A percentile compares a stretch with the other conserved stretches of the same genome.
These are phyloP conservation scores for Nerophis ophidion DNA, from an alignment of 2,113 vertebrate genomes.

Conservation along the genomic window DNA sequence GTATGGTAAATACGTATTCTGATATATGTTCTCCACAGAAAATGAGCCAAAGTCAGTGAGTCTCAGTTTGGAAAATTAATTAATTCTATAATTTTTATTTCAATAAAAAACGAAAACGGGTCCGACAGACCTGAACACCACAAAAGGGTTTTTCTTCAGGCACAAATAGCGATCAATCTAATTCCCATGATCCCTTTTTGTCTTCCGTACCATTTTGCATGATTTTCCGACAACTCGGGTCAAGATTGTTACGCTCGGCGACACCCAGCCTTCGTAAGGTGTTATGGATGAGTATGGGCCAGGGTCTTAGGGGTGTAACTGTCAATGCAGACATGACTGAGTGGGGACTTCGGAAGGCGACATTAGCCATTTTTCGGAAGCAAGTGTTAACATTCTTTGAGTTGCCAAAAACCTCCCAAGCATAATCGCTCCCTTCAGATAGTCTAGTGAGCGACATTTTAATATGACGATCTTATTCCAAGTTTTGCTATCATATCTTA, in stretches of 20 bases:
- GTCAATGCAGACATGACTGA: background rate
- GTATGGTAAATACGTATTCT: too few relatives aligned
- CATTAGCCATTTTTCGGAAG: background rate
- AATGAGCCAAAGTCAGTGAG: too few relatives aligned
- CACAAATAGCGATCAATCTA: background rate
- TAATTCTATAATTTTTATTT: too few relatives aligned
- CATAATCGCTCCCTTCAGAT: too few relatives aligned
- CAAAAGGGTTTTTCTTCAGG: too few relatives aligned
- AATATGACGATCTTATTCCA: background rate
- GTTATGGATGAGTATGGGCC: conserved; percentile 9
- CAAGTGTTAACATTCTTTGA: background rate
- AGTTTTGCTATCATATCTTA: background rate
- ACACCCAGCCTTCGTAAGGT: conserved; percentile 8
- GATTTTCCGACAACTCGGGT: conserved; percentile 8
- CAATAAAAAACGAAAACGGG: too few relatives aligned
- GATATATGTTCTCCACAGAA: too few relatives aligned
- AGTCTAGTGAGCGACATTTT: background rate
- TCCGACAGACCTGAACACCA: too few relatives aligned
- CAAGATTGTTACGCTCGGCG: background rate
- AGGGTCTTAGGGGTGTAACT: background rate
- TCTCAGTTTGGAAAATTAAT: too few relatives aligned
- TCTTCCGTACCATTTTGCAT: background rate
- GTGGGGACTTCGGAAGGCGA: background rate
- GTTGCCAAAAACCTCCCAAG: background rate
- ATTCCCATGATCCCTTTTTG: background rate